Percentiles rank a stretch among this genome's conserved stretches.
Conservation (phyloP, 2,888 invertebrate genomes). For the Corbicula japonica region DNA sequence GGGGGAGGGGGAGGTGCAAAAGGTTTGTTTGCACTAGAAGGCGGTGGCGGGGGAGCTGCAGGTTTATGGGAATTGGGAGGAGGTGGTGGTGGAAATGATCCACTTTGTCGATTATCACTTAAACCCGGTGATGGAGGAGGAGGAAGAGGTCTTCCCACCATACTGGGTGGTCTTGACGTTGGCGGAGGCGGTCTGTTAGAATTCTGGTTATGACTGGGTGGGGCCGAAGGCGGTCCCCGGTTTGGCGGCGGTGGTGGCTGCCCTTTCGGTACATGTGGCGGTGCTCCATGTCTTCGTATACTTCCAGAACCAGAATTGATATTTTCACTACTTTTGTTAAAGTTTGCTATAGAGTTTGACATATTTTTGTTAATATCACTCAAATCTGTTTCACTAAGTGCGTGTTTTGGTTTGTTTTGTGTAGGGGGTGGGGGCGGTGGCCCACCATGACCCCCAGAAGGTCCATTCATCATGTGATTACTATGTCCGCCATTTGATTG, state of each 20-base stretch:
- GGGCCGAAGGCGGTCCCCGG: conserved; percentile 61
- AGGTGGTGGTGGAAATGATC: conserved; percentile 64
- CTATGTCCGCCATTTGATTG: conserved; percentile 66
- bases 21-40: conserved; percentile 60
- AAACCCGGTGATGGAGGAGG: conserved; percentile 56
- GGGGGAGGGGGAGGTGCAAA: conserved; percentile 72
- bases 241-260: conserved; percentile 66
- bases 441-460: conserved; percentile 68
- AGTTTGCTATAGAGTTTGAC: conserved; percentile 56
- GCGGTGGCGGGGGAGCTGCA: conserved; percentile 54
- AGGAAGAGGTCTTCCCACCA: conserved; percentile 58
- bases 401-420: conserved; percentile 56
- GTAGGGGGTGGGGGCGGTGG: conserved; percentile 69
- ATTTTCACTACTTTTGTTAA: conserved; percentile 39
- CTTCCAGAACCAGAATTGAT: conserved; percentile 29
- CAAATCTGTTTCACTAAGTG: conserved; percentile 32
- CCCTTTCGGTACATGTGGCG: conserved; percentile 49
- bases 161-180: conserved; percentile 51
- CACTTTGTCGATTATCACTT: conserved; percentile 18
- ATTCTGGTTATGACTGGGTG: conserved; percentile 39
- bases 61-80: conserved; percentile 37
- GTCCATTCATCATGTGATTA: conserved; percentile 67
- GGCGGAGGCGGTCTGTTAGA: conserved; percentile 47
- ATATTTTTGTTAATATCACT: conserved; percentile 24
- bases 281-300: conserved; percentile 37